phyloP scores from a whole-genome alignment of 1,140 invertebrate genomes.

The Drosophila kurseongensis region DNA sequence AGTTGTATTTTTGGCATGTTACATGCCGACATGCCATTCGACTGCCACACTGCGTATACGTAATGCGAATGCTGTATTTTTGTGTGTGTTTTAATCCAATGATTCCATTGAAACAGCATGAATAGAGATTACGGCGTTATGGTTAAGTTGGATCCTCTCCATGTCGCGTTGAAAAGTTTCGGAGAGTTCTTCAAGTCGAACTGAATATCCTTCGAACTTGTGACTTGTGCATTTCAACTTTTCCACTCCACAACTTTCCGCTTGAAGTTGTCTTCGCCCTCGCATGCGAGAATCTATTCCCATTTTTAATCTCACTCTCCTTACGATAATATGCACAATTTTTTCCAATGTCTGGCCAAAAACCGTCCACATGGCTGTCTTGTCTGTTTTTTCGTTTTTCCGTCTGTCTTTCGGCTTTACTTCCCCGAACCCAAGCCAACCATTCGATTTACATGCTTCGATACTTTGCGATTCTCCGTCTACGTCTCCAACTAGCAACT shows the following conservation, averaged over 20 bases:
- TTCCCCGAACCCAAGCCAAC: conserved; percentile 26
- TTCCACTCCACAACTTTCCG: conserved; percentile 20
- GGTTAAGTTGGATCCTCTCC: conserved; percentile 1
- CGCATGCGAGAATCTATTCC: conserved; percentile 24
- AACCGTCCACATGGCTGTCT: conserved; percentile 47
- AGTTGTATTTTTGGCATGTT: conserved; percentile 67
- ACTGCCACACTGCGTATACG: conserved; percentile 68
- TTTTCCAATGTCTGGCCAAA: conserved; percentile 56
- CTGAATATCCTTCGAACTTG: conserved; percentile 21
- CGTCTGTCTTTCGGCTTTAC: conserved; percentile 26
- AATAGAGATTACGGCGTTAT: conserved; percentile 47
- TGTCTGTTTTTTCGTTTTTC: conserved; percentile 13
- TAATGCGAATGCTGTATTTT: conserved; percentile 51
- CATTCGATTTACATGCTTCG: conserved; percentile 72
- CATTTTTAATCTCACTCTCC: conserved; percentile 48
- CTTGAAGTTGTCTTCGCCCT: conserved; percentile 29
- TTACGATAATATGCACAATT: conserved; percentile 49
- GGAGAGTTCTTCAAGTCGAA: conserved; percentile 13
- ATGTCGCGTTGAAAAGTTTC: conserved; percentile 15
- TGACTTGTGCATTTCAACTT: conserved; percentile 5
- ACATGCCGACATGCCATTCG: conserved; percentile 19
- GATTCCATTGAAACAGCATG: conserved; percentile 32
- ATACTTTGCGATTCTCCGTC: conserved; percentile 59
- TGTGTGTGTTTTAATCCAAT: conserved; percentile 29
- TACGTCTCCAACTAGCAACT: conserved; percentile 14